Percentiles rank a stretch among this genome's conserved stretches.
Evolutionary conservation across 2,888 invertebrate species (phyloP).

Genomic region (Andrena flavipes): DNA sequence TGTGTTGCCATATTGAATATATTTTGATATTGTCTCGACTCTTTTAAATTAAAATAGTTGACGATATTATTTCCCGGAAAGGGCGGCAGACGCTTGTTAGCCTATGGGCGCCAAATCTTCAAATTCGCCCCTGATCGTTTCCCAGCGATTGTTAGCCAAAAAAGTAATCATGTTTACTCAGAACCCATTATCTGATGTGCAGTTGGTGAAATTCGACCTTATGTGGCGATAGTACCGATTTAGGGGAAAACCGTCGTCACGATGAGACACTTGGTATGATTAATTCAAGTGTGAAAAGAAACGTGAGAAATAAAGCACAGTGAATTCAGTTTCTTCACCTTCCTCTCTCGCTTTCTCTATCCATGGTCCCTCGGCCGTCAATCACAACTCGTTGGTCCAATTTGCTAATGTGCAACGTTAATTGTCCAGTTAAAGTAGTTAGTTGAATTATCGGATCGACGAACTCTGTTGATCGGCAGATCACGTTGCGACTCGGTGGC

Average conservation of each 20-base stretch:
- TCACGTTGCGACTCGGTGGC: slow-evolving; percentile 7
- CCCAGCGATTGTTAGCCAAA: background rate
- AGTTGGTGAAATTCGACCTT: background rate
- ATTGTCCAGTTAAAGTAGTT: slow-evolving; percentile 67
- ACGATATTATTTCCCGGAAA: too few relatives aligned
- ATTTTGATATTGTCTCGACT: too few relatives aligned
- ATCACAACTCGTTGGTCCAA: slow-evolving; percentile 71
- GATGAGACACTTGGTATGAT: too few relatives aligned
- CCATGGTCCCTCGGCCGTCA: slow-evolving; percentile 48
- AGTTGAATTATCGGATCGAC: slow-evolving; percentile 49
- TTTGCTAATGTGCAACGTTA: slow-evolving; percentile 70
- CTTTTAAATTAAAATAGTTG: too few relatives aligned
- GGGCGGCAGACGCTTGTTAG: too few relatives aligned
- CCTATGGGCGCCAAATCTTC: too few relatives aligned
- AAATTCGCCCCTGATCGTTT: too few relatives aligned
- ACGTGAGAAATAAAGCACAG: background rate
- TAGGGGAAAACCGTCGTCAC: too few relatives aligned
- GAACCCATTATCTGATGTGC: background rate
- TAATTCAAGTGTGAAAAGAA: background rate
- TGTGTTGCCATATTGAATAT: too few relatives aligned
- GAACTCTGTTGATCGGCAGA: slow-evolving; percentile 38
- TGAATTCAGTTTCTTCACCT: slow-evolving; percentile 15
- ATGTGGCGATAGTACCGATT: background rate
- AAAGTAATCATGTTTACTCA: background rate
- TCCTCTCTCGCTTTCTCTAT: background rate